phyloP scores from a whole-genome alignment of 2,797 vertebrate genomes.

The Benthosema pterotum region DNA sequence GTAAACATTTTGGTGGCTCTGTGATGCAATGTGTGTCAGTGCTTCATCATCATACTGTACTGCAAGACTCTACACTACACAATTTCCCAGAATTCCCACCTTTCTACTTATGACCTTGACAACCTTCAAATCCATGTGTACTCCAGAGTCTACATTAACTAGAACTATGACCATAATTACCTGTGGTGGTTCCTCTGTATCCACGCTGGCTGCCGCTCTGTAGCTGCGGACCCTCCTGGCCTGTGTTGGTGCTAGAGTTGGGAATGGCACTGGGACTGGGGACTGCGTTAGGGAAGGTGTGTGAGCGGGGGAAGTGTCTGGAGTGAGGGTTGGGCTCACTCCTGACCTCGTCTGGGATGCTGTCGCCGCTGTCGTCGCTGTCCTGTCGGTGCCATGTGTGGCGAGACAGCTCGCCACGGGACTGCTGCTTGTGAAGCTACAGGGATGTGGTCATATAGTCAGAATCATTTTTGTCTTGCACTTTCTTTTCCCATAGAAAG shows the following conservation, averaged over 20 bases:
- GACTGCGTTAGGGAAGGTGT: constrained; percentile 85
- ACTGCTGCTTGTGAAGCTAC: constrained; percentile 90
- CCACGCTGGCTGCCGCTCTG: constrained; percentile 81
- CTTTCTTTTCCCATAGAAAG: background rate
- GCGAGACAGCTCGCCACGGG: constrained; percentile 87
- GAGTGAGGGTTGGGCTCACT: constrained; percentile 60
- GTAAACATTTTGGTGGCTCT: no score
- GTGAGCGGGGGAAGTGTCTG: constrained; percentile 79
- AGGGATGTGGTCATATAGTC: background rate
- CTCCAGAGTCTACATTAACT: background rate
- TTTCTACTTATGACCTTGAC: no score
- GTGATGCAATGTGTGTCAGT: no score
- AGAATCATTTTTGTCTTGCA: background rate
- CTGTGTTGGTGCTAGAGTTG: constrained; percentile 53
- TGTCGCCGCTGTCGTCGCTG: constrained; percentile 96
- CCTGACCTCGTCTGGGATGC: constrained; percentile 84
- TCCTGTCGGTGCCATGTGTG: constrained; percentile 97
- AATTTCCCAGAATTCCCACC: no score
- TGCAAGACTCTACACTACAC: no score
- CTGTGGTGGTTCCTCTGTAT: constrained; percentile 82
- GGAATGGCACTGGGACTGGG: constrained; percentile 67
- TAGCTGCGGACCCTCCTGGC: constrained; percentile 80
- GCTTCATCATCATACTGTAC: no score
- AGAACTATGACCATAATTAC: constrained; percentile 62
- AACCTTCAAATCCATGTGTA: no score